phyloP scores from a whole-genome alignment of 2,888 invertebrate genomes.

The Scotopteryx bipunctaria region DNA sequence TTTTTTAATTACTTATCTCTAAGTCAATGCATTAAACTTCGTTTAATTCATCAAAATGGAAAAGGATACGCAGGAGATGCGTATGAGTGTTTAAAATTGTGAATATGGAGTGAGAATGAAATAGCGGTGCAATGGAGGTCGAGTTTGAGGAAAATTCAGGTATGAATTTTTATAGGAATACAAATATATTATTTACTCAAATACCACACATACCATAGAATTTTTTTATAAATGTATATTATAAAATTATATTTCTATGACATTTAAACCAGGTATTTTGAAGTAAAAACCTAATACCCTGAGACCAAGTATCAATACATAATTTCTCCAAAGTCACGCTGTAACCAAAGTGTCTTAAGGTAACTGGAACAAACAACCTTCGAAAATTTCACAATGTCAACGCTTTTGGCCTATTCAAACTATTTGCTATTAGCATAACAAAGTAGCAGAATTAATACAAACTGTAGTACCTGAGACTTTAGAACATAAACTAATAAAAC shows the following conservation, averaged over 20 bases:
- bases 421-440: conserved; percentile 28
- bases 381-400: conserved; percentile 16
- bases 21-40: no score
- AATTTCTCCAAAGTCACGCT: no score
- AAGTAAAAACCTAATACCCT: no score
- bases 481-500: no score
- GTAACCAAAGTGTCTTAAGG: not conserved
- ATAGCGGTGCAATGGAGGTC: conserved; percentile 27
- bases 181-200: not conserved
- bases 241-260: no score
- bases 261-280: no score
- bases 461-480: no score
- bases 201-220: no score
- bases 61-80: conserved; percentile 3
- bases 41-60: conserved; percentile 15
- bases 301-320: no score
- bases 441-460: conserved; percentile 18
- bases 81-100: conserved; percentile 3
- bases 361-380: not conserved
- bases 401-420: conserved; percentile 19
- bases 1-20: conserved; percentile 17
- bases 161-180: no score
- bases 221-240: no score
- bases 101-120: conserved; percentile 10
- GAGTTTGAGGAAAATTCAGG: conserved; percentile 36